These are phyloP conservation scores for Drosophila paranaensis DNA, from an alignment of 2,888 invertebrate species.

Conservation along the genomic window DNA sequence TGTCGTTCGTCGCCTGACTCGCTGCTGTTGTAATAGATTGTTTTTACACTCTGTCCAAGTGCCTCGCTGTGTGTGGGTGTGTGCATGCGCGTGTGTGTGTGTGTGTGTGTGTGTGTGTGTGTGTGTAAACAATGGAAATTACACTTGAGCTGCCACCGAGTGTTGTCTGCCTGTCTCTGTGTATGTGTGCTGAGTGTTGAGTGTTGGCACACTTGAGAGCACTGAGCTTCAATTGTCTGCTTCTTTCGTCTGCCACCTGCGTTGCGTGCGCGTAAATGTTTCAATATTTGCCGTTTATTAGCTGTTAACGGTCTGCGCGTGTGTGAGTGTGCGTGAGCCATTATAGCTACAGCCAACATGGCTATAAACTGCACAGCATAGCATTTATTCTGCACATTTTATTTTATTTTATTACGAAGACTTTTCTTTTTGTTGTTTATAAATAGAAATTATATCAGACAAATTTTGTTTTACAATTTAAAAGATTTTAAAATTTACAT, in stretches of 20 bases:
- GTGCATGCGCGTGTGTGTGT: not conserved
- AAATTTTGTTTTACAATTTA: too few species aligned
- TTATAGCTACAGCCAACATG: not conserved
- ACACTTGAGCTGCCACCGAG: constrained; percentile 64
- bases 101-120: constrained; percentile 2
- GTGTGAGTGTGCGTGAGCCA: not conserved
- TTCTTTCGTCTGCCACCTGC: constrained; percentile 18
- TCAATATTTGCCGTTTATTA: constrained; percentile 72
- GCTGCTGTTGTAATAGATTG: constrained; percentile 59
- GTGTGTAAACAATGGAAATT: constrained; percentile 68
- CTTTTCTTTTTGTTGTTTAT: not conserved
- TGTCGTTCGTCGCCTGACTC: constrained; percentile 26
- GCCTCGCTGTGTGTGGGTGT: constrained; percentile 7
- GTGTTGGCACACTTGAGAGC: constrained; percentile 53
- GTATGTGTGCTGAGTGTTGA: constrained; percentile 28
- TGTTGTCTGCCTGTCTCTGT: constrained; percentile 6
- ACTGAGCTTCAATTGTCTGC: constrained; percentile 42
- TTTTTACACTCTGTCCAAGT: constrained; percentile 46
- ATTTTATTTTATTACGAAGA: not conserved
- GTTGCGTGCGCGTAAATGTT: constrained; percentile 70
- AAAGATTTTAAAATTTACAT: too few species aligned
- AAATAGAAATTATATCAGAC: not conserved
- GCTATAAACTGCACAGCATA: not conserved
- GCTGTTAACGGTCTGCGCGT: constrained; percentile 39
- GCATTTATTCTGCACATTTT: constrained; percentile 5